These are phyloP conservation scores for Luehdorfia chinensis DNA, from an alignment of 1,140 invertebrate species.

Conservation along the genomic window DNA sequence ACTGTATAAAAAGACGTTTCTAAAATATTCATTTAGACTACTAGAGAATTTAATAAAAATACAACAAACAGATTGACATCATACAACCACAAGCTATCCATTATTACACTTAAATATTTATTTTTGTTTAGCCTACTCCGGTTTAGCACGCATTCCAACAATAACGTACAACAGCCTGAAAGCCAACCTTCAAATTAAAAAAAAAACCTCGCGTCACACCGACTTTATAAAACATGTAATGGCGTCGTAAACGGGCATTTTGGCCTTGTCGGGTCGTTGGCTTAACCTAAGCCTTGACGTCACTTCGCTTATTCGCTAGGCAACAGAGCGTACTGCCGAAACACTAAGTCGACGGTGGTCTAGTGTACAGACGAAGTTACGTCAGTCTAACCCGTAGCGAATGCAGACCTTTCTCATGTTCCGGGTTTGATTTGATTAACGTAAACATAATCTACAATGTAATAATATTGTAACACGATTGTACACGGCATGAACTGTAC, in stretches of 20 bases:
- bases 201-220: constrained; percentile 35
- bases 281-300: constrained; percentile 42
- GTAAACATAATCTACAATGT: too few species aligned
- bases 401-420: neutral
- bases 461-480: too few species aligned
- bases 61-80: too few species aligned
- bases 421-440: neutral
- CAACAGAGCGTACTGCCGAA: constrained; percentile 17
- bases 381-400: neutral
- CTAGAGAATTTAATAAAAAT: too few species aligned
- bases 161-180: constrained; percentile 2
- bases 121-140: too few species aligned
- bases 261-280: constrained; percentile 56
- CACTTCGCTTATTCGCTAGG: constrained; percentile 28
- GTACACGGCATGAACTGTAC: too few species aligned
- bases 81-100: too few species aligned
- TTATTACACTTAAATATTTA: too few species aligned
- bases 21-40: too few species aligned
- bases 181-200: constrained; percentile 22
- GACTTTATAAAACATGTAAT: constrained; percentile 41
- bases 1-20: too few species aligned
- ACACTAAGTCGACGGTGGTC: constrained; percentile 7
- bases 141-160: too few species aligned
- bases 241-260: constrained; percentile 45
- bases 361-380: neutral